Evolutionary conservation across 1,140 invertebrate species (phyloP), one percentile per base, ranked within the genome.

Genomic region (Ceratina calcarata): DNA sequence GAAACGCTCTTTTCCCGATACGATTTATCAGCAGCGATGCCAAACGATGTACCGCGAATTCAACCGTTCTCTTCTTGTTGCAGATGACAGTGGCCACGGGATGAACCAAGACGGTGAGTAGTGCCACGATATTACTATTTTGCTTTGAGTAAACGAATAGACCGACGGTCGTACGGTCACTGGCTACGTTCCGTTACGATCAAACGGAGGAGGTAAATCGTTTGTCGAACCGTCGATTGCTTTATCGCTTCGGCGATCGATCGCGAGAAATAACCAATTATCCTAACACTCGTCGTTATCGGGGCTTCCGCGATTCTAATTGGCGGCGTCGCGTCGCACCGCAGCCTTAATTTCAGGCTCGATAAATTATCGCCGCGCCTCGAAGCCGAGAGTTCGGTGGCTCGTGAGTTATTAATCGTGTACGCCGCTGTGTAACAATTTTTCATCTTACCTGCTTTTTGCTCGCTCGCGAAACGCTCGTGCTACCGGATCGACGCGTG

Each of bases 21-120:
- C 37, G 6, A 45, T 45, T 8, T 10, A 45, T 10, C 37, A 10
- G 37, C 6, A 37, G 32, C 32, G 32, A n/a, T n/a, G n/a, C n/a
- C n/a, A n/a, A 78, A 84, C 76, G 22, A 37, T 62, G 55, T 22
- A 72, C 37, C 37, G 58, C 20, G 12, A 55, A 55, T 82, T 75
- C 78, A 27, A 86, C 37, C 0, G 37, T 87, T 88, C 74, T 88
- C 87, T 91, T 60, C 87, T 66, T 89, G 83, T 49, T 75, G 77
- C 80, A 91, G 91, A 91, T 89, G 92, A 93, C 76, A 90, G 90
- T 74, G 83, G 91, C 81, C 91, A 93, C 82, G 91, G 92, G 67
- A 92, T 91, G 90, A 92, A 93, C 84, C 92, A 93, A 85, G 92
- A 92, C 77, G 91, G 91, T 92, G 87, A 92, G 91, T 92, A 55